phyloP scores from a whole-genome alignment of 2,888 invertebrate species.

The Stenolophus ochropezus region DNA sequence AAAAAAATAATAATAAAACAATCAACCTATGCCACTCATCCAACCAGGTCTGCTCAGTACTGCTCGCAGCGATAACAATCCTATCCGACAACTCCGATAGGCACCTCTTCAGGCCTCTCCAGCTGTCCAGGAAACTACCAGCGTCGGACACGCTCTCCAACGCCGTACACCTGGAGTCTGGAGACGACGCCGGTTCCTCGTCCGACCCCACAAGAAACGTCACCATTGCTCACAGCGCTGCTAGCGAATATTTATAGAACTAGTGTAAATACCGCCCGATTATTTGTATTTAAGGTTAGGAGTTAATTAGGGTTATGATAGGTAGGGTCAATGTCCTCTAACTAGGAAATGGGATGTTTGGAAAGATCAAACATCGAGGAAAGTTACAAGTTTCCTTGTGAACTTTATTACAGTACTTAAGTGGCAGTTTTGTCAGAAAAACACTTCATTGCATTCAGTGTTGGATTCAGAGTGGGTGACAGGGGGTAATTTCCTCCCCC shows the following conservation, averaged over 20 bases:
- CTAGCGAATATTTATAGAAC: conserved; percentile 51
- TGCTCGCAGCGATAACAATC: conserved; percentile 62
- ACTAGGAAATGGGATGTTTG: conserved; percentile 32
- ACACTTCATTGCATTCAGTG: not conserved
- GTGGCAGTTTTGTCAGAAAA: not conserved
- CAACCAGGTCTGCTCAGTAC: conserved; percentile 64
- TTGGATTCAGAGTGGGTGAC: too few relatives aligned
- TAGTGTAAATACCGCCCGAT: conserved; percentile 42
- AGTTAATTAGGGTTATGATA: conserved; percentile 41
- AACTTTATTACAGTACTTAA: not conserved
- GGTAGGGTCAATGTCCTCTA: conserved; percentile 48
- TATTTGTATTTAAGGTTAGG: conserved; percentile 46
- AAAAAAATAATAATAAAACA: not conserved
- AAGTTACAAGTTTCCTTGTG: not conserved
- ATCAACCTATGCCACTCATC: conserved; percentile 65
- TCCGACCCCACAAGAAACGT: conserved; percentile 43
- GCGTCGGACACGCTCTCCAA: conserved; percentile 15
- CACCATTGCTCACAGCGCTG: conserved; percentile 44
- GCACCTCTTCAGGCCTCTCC: conserved; percentile 61
- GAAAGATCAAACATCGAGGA: not conserved
- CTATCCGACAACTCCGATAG: conserved; percentile 64
- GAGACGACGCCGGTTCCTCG: not conserved
- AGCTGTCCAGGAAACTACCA: conserved; percentile 30
- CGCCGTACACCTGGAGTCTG: conserved; percentile 5
- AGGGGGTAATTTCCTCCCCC: too few relatives aligned